Conservation (phyloP, 1,140 invertebrate genomes). For the Diprion similis region DNA sequence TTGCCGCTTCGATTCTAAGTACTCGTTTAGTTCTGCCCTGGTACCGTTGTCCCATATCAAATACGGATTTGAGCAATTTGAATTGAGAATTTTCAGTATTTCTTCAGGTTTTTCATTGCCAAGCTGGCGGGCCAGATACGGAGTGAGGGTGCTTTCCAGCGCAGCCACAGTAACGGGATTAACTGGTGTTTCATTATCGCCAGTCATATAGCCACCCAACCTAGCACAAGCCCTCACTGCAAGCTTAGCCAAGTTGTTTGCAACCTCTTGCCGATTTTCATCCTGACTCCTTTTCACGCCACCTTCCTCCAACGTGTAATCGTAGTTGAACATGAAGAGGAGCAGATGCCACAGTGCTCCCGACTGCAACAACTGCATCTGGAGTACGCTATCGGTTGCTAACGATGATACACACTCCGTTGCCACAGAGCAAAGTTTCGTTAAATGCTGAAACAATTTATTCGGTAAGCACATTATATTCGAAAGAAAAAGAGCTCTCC, state of each 20-base stretch:
- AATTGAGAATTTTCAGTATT: slow-evolving; percentile 93
- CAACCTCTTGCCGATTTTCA: slow-evolving; percentile 85
- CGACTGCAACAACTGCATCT: slow-evolving; percentile 89
- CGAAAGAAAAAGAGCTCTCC: slow-evolving; percentile 4
- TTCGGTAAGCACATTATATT: slow-evolving; percentile 24
- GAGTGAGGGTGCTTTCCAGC: slow-evolving; percentile 85
- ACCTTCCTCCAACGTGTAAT: slow-evolving; percentile 97
- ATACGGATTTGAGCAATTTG: slow-evolving; percentile 95
- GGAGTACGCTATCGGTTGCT: slow-evolving; percentile 80
- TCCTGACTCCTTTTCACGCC: slow-evolving; percentile 87
- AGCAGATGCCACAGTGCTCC: slow-evolving; percentile 94
- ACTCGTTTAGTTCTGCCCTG: slow-evolving; percentile 89
- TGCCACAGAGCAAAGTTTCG: slow-evolving; percentile 79
- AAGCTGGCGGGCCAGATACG: slow-evolving; percentile 85
- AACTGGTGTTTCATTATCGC: slow-evolving; percentile 69
- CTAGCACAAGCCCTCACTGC: slow-evolving; percentile 84
- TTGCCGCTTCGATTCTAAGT: slow-evolving; percentile 79
- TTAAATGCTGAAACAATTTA: slow-evolving; percentile 71
- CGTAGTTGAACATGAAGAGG: slow-evolving; percentile 92
- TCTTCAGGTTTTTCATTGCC: slow-evolving; percentile 75
- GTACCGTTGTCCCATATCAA: slow-evolving; percentile 98
- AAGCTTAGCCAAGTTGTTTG: slow-evolving; percentile 90
- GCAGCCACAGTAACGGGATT: slow-evolving; percentile 73
- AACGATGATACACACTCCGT: slow-evolving; percentile 87
- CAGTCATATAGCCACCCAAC: slow-evolving; percentile 76